A percentile compares a stretch with the other conserved stretches of the same genome.
These are phyloP conservation scores for Pangasianodon hypophthalmus DNA, from an alignment of 2,113 vertebrate species.

Conservation along the genomic window DNA sequence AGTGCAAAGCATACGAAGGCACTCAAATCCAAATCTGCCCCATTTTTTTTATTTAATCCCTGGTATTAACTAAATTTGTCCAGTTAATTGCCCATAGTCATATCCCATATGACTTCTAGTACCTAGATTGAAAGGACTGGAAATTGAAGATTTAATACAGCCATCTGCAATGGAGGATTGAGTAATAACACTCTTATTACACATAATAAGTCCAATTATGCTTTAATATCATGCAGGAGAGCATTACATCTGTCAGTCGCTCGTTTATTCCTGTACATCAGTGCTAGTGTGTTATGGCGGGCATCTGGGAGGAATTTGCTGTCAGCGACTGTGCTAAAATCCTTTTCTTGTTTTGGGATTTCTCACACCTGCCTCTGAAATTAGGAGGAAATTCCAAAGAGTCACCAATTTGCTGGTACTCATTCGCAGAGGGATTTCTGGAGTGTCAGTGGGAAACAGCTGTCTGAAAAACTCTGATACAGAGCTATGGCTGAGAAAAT, in stretches of 20 bases:
- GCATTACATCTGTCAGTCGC: conserved; percentile 32
- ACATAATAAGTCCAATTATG: conserved; percentile 5
- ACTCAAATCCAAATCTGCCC: conserved; percentile 7
- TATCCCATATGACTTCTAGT: conserved; percentile 12
- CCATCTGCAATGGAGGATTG: conserved; percentile 25
- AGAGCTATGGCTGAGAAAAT: conserved; percentile 9
- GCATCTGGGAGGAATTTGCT: conserved; percentile 27
- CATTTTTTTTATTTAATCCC: neutral
- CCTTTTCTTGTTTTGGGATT: conserved; percentile 37
- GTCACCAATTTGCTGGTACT: conserved; percentile 40
- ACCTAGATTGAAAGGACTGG: neutral
- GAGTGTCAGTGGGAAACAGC: conserved; percentile 47
- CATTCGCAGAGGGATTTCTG: conserved; percentile 29
- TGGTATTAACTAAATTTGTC: conserved; percentile 23
- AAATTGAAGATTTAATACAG: neutral
- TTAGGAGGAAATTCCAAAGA: conserved; percentile 39
- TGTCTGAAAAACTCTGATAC: conserved; percentile 22
- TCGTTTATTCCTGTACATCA: conserved; percentile 25
- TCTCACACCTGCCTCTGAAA: conserved; percentile 38
- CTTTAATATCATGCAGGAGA: conserved; percentile 36
- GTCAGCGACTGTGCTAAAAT: neutral
- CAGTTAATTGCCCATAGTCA: conserved; percentile 11
- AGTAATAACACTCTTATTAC: conserved; percentile 30
- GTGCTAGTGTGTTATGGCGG: conserved; percentile 29
- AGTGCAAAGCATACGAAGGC: conserved; percentile 12